Evolutionary conservation across 2,888 invertebrate species (phyloP), one percentile per base, ranked within the genome.

Genomic region (Drosophila silvestris): DNA sequence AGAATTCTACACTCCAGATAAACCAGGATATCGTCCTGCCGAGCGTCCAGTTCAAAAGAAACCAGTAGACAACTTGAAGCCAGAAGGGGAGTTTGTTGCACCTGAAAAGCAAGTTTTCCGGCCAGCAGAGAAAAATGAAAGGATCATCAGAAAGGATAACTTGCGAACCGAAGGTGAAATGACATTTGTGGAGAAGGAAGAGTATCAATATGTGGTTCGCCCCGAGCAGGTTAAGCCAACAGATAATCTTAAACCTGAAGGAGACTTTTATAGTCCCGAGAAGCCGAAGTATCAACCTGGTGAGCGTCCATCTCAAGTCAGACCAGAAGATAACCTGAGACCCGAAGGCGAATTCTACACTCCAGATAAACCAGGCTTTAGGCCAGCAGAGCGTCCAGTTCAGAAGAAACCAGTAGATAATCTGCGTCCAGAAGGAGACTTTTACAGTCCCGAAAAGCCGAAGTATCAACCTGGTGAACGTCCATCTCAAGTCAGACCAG

Each of bases 211-310:
- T 22, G 53, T 32, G 3, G 33, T 22, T 32, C 54, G 54, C 3
- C 54, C 54, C 35, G 3, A 22, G 9, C 54, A 54, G 35, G 22
- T 35, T 16, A 54, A 90, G 57, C 94, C 94, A 2, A 93, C 94
- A 76, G 96, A 95, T 81, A 95, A 95, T 83, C 91, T 95, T 0
- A 93, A 93, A 67, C 94, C 95, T 0, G 96, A 96, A 91, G 95
- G 95, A 7, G 94, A 94, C 1, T 95, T 44, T 74, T 94, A 95
- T 75, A 26, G 26, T 26, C 26, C 26, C 26, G 26, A 26, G 1
- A 26, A 26, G 26, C 26, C 26, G 26, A 26, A 26, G 1, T 26
- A 26, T 26, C 26, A 26, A 1, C 26, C 26, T 26, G 26, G 26
- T 26, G 26, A 26, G 1, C 26, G 26, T 26, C 26, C 26, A 1